Evolutionary conservation across 92 coral and sea anemone genomes (phyloP).

Genomic region (Porites evermanni): DNA sequence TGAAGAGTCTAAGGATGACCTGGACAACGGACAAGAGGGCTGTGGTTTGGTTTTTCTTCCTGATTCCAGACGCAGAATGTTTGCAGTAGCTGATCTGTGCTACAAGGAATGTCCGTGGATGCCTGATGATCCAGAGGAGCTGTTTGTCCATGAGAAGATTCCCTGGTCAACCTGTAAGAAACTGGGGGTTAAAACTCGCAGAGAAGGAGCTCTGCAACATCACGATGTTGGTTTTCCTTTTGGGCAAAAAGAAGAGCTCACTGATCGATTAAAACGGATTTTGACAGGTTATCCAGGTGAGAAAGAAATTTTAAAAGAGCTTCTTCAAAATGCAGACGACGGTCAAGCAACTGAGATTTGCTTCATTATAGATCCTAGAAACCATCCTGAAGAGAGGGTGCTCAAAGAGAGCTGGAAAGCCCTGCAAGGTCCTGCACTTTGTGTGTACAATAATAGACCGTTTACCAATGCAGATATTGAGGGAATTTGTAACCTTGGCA

Average conservation of each 20-base stretch:
- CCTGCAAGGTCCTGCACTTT: constrained; percentile 28
- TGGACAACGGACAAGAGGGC: neutral
- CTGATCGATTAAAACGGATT: constrained; percentile 81
- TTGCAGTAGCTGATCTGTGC: constrained; percentile 46
- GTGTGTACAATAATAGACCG: too few species aligned
- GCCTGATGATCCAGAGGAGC: constrained; percentile 66
- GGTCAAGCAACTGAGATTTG: constrained; percentile 84
- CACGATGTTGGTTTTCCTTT: constrained; percentile 62
- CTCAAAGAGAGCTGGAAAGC: constrained; percentile 79
- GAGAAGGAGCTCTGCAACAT: constrained; percentile 61
- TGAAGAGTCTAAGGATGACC: neutral
- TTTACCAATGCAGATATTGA: too few species aligned
- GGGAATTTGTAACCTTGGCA: too few species aligned
- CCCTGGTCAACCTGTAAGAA: constrained; percentile 17
- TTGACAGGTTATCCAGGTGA: constrained; percentile 78
- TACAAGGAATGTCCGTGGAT: constrained; percentile 81
- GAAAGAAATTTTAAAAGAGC: constrained; percentile 85
- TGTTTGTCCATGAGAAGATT: constrained; percentile 47
- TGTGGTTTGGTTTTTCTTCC: constrained; percentile 55
- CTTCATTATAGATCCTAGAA: constrained; percentile 86
- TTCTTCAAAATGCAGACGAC: constrained; percentile 94
- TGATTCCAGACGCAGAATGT: constrained; percentile 52
- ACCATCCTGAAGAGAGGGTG: constrained; percentile 73
- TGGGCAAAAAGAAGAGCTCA: constrained; percentile 59
- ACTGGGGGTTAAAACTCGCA: constrained; percentile 70